phyloP scores from a whole-genome alignment of 2,113 vertebrate genomes.

The Chloroceryle aenea region DNA sequence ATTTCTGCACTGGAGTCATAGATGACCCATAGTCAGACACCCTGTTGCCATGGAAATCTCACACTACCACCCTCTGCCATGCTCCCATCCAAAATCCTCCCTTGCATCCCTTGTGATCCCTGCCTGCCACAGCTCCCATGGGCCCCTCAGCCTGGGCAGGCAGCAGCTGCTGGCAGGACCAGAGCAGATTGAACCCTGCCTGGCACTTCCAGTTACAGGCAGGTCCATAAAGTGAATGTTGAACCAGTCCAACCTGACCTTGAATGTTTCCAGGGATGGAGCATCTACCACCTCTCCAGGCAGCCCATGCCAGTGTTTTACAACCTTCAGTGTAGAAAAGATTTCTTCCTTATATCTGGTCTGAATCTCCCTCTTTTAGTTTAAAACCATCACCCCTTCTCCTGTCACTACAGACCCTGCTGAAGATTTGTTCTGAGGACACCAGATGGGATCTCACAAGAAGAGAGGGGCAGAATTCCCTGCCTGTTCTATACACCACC shows the following conservation, averaged over 20 bases:
- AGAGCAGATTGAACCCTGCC: neutral
- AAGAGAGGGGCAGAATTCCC: no score
- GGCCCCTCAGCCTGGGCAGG: neutral
- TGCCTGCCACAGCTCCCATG: neutral
- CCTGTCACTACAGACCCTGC: no score
- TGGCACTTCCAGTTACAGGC: neutral
- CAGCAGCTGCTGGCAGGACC: neutral
- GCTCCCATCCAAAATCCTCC: neutral
- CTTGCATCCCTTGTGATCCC: neutral
- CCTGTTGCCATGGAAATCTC: constrained; percentile 42
- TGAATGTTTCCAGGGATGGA: neutral
- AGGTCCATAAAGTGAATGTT: neutral
- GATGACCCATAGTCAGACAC: constrained; percentile 14
- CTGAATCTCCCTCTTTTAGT: neutral
- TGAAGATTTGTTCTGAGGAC: no score
- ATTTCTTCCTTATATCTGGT: neutral
- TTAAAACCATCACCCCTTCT: neutral
- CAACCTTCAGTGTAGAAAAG: neutral
- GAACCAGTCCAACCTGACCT: neutral
- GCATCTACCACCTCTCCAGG: neutral
- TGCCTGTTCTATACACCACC: neutral
- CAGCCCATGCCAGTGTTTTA: neutral
- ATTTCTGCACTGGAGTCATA: constrained; percentile 23
- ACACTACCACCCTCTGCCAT: neutral
- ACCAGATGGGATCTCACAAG: no score